Percentiles rank a stretch among this genome's conserved stretches.
These are phyloP conservation scores for Monochamus alternatus DNA, from an alignment of 2,888 invertebrate genomes.

Conservation along the genomic window DNA sequence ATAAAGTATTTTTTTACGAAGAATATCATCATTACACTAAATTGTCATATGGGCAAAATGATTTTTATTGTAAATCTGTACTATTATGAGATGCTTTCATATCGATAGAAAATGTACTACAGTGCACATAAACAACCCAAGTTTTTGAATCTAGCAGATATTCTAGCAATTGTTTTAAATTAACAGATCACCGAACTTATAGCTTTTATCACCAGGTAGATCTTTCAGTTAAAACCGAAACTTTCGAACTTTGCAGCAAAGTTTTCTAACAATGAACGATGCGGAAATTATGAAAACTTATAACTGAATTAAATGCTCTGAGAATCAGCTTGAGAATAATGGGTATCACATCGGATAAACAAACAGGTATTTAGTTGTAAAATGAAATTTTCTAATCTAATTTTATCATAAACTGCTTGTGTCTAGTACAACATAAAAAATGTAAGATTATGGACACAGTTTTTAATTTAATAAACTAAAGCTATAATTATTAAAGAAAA, in stretches of 20 bases:
- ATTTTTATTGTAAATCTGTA: no score
- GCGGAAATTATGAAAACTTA: conserved; percentile 7
- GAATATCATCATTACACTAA: no score
- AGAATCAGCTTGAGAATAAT: not conserved
- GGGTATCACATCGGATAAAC: not conserved
- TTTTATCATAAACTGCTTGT: not conserved
- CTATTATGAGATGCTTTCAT: no score
- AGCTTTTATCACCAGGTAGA: not conserved
- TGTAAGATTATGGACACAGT: no score
- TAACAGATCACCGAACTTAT: not conserved
- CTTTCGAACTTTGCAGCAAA: conserved; percentile 1
- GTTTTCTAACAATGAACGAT: not conserved
- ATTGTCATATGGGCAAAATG: no score
- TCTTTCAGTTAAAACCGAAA: not conserved
- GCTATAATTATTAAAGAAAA: no score
- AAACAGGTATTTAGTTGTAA: not conserved
- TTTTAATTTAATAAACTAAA: no score
- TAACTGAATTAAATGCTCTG: conserved; percentile 9
- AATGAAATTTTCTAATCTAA: not conserved
- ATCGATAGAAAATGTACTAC: no score
- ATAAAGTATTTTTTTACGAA: no score
- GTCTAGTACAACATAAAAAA: not conserved
- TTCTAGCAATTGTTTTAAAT: not conserved
- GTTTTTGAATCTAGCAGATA: no score
- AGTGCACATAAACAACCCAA: no score